These are phyloP conservation scores for Pelecanus crispus DNA, from an alignment of 2,113 vertebrate genomes.

Conservation along the genomic window DNA sequence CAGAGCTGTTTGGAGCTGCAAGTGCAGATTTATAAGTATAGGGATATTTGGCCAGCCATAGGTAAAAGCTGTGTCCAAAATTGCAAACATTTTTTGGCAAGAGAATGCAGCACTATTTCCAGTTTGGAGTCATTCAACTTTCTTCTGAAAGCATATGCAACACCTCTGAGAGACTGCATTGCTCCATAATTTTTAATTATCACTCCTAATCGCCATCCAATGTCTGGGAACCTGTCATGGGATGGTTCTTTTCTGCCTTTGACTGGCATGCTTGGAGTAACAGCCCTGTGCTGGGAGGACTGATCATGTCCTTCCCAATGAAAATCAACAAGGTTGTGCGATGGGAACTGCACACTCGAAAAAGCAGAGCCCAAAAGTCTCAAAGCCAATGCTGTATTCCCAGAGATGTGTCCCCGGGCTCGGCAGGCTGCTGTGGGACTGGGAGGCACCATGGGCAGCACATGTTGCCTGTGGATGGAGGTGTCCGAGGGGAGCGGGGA, in stretches of 20 bases:
- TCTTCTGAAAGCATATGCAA: not conserved
- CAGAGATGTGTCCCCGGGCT: not conserved
- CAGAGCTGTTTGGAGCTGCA: not conserved
- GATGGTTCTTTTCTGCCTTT: not conserved
- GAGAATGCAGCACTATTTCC: not conserved
- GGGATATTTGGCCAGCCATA: not conserved
- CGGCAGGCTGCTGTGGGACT: not conserved
- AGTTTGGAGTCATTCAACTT: not conserved
- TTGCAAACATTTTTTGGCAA: not conserved
- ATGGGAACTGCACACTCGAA: accelerated
- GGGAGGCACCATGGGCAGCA: accelerated
- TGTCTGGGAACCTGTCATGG: not conserved
- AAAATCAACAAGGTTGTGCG: not conserved
- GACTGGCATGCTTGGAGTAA: not conserved
- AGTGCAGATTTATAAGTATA: not conserved
- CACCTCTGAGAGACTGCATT: not conserved
- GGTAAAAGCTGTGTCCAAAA: not conserved
- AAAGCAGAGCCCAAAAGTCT: not conserved
- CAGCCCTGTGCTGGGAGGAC: not conserved
- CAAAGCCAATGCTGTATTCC: not conserved
- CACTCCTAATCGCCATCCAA: not conserved
- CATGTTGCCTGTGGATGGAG: not conserved
- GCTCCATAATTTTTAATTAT: not conserved
- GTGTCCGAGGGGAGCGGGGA: not conserved
- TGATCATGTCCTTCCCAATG: accelerated